These are phyloP conservation scores for Apodemia mormo DNA, from an alignment of 2,888 invertebrate genomes.

Conservation along the genomic window DNA sequence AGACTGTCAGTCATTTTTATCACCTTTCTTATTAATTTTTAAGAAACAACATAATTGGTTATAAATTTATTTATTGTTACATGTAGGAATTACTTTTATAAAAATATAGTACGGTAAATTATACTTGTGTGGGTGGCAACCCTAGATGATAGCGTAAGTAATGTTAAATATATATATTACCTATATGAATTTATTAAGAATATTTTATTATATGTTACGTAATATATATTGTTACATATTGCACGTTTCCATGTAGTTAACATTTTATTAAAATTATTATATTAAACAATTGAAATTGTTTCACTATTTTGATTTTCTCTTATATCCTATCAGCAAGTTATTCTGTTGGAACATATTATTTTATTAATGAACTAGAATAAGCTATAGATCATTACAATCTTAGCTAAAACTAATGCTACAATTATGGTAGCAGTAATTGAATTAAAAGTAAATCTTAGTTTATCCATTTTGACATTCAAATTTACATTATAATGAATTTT, in stretches of 20 bases:
- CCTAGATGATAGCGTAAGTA: background rate
- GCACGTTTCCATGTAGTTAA: slow-evolving; percentile 22
- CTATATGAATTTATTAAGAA: background rate
- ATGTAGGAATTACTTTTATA: too few relatives aligned
- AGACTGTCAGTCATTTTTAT: too few relatives aligned
- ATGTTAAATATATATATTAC: background rate
- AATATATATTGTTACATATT: slow-evolving; percentile 20
- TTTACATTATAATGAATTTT: too few relatives aligned
- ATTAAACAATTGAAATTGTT: slow-evolving; percentile 27
- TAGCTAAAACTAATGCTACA: too few relatives aligned
- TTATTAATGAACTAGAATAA: slow-evolving; percentile 7
- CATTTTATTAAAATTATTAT: background rate
- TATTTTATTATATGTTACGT: slow-evolving; percentile 12
- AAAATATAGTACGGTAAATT: too few relatives aligned
- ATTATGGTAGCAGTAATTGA: too few relatives aligned
- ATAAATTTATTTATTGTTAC: too few relatives aligned
- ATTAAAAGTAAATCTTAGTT: too few relatives aligned
- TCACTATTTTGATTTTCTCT: slow-evolving; percentile 2
- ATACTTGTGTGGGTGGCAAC: background rate
- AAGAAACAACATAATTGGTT: too few relatives aligned
- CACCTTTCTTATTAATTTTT: too few relatives aligned
- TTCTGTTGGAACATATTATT: background rate
- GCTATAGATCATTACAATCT: too few relatives aligned
- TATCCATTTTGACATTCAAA: too few relatives aligned
- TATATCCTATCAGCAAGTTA: background rate